Conservation (phyloP, 2,113 vertebrate species). For the Ailuropoda melanoleuca region DNA sequence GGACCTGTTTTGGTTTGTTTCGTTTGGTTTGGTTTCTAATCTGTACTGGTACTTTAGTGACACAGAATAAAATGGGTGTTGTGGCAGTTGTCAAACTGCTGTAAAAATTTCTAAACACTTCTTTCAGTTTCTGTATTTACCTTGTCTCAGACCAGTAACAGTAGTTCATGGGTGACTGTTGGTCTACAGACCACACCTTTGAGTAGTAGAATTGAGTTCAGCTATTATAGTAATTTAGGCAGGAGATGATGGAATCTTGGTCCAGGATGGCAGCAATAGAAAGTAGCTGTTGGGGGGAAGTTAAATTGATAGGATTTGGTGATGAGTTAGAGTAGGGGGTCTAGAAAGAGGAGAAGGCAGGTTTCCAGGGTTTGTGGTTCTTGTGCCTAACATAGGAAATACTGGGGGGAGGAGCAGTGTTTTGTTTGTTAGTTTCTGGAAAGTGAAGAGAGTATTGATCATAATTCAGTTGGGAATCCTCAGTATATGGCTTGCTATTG, state of each 20-base stretch:
- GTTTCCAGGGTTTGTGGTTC: not conserved
- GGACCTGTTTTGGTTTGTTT: not conserved
- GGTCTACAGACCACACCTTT: not conserved
- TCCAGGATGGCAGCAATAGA: not conserved
- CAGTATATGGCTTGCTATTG: not conserved
- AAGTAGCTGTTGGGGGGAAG: not conserved
- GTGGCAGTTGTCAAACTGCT: not conserved
- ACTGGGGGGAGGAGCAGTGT: not conserved
- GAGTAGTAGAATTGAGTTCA: constrained; percentile 12
- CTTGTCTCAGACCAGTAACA: not conserved
- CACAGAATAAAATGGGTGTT: constrained; percentile 2
- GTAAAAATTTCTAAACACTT: not conserved
- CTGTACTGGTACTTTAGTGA: not conserved
- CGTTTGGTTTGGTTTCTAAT: not conserved
- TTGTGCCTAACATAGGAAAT: not conserved
- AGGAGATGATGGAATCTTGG: not conserved
- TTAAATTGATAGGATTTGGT: not conserved
- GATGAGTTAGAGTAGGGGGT: not conserved
- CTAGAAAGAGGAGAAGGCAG: not conserved
- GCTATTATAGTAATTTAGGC: not conserved
- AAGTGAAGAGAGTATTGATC: not conserved
- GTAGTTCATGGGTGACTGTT: not conserved
- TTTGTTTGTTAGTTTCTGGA: constrained; percentile 7
- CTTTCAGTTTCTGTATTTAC: constrained; percentile 20
- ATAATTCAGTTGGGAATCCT: not conserved